Conservation (phyloP, 2,797 vertebrate genomes). For the Propithecus perrieri region DNA sequence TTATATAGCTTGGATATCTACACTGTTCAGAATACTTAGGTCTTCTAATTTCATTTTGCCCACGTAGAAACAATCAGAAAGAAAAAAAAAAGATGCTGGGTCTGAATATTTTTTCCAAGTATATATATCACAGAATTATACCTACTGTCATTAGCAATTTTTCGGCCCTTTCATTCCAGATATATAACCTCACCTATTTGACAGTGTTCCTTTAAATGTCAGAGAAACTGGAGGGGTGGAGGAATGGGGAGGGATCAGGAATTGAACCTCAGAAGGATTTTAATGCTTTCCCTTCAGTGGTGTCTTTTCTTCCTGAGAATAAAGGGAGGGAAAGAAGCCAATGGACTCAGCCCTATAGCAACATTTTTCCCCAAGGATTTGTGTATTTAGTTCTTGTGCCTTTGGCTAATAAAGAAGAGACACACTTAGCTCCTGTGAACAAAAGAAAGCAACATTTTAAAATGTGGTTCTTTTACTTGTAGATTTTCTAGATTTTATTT, state of each 20-base stretch:
- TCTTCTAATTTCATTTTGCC: slow-evolving; percentile 38
- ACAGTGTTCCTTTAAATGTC: slow-evolving; percentile 57
- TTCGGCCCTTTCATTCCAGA: neutral
- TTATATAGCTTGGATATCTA: neutral
- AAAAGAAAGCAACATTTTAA: slow-evolving; percentile 68
- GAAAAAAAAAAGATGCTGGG: neutral
- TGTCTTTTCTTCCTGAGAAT: slow-evolving; percentile 62
- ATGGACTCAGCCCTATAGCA: slow-evolving; percentile 54
- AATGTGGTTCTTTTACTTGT: slow-evolving; percentile 33
- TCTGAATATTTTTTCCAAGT: slow-evolving; percentile 34
- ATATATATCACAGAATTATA: neutral
- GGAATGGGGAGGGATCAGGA: neutral
- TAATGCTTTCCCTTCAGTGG: neutral
- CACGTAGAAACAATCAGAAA: neutral
- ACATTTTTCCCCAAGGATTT: slow-evolving; percentile 64
- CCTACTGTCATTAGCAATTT: neutral
- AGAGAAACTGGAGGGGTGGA: neutral
- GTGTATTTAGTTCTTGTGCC: slow-evolving; percentile 62
- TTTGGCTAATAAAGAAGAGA: slow-evolving; percentile 62
- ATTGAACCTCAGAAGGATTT: slow-evolving; percentile 32
- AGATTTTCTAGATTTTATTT: slow-evolving; percentile 62
- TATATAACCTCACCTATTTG: neutral
- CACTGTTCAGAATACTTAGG: neutral
- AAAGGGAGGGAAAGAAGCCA: slow-evolving; percentile 44
- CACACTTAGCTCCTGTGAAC: slow-evolving; percentile 48